Conservation (phyloP, 2,797 vertebrate genomes). For the Glossophaga mutica region DNA sequence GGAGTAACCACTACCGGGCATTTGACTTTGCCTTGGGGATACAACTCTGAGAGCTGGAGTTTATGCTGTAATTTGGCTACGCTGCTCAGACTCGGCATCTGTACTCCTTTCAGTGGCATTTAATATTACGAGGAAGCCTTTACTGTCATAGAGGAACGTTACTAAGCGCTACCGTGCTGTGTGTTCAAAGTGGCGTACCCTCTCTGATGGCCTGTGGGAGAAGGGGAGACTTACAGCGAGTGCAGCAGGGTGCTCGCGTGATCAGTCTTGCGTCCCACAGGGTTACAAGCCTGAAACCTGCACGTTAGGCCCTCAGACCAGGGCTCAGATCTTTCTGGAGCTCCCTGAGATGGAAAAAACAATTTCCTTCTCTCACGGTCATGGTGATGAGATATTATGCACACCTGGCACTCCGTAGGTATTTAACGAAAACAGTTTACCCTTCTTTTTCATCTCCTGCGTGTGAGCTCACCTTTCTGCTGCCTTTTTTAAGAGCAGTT, state of each 20-base stretch:
- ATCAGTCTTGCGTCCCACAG: not conserved
- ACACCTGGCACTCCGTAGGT: not conserved
- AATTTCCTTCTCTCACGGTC: not conserved
- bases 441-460: not conserved
- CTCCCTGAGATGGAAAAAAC: not conserved
- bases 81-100: constrained; percentile 72
- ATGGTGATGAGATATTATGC: not conserved
- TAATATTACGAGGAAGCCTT: constrained; percentile 67
- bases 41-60: constrained; percentile 54
- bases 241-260: not conserved
- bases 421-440: not conserved
- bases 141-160: constrained; percentile 68
- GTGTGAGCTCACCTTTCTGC: not conserved
- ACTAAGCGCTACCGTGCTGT: constrained; percentile 14
- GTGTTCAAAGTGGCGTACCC: not conserved
- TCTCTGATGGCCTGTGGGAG: constrained; percentile 20
- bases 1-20: constrained; percentile 13
- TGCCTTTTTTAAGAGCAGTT: not conserved
- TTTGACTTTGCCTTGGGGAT: constrained; percentile 71
- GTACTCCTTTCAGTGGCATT: constrained; percentile 72
- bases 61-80: constrained; percentile 69
- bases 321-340: not conserved
- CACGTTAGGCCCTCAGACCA: not conserved
- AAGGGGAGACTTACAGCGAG: constrained; percentile 30
- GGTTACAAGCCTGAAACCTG: not conserved